Percentiles rank a stretch among this genome's conserved stretches.
Evolutionary conservation across 2,113 vertebrate species (phyloP).

Genomic region (Erythrocercus mccallii): DNA sequence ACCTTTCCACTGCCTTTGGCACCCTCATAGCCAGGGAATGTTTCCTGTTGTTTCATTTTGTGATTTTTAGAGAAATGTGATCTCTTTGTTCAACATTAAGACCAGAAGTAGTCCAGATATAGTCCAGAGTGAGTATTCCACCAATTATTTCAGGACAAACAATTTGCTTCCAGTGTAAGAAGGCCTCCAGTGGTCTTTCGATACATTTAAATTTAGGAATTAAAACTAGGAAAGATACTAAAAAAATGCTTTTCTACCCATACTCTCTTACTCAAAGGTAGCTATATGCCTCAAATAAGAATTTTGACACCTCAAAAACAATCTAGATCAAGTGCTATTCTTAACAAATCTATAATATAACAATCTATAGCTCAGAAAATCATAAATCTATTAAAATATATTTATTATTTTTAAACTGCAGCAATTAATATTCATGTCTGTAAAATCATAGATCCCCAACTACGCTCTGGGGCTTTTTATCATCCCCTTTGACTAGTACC

Average conservation of each 20-base stretch:
- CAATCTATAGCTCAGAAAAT: background rate
- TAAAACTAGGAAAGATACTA: background rate
- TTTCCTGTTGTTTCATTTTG: background rate
- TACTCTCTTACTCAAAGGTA: background rate
- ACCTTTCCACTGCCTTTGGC: background rate
- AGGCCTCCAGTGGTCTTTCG: background rate
- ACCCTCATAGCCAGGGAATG: background rate
- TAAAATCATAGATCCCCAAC: background rate
- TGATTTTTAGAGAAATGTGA: background rate
- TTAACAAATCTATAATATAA: background rate
- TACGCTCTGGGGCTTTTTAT: background rate
- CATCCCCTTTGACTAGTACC: background rate
- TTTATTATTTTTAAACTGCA: background rate
- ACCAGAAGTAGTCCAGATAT: background rate
- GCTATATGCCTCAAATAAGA: background rate
- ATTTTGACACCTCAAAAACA: background rate
- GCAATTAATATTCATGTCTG: background rate
- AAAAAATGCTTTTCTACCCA: background rate
- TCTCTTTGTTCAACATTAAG: background rate
- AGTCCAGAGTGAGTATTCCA: background rate
- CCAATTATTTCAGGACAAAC: background rate
- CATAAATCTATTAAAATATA: background rate
- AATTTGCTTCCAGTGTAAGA: background rate
- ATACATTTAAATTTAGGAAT: background rate
- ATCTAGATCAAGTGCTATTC: background rate